Percentiles rank a stretch among this genome's conserved stretches.
Conservation (phyloP, 1,140 invertebrate genomes). For the Euwallacea similis region DNA sequence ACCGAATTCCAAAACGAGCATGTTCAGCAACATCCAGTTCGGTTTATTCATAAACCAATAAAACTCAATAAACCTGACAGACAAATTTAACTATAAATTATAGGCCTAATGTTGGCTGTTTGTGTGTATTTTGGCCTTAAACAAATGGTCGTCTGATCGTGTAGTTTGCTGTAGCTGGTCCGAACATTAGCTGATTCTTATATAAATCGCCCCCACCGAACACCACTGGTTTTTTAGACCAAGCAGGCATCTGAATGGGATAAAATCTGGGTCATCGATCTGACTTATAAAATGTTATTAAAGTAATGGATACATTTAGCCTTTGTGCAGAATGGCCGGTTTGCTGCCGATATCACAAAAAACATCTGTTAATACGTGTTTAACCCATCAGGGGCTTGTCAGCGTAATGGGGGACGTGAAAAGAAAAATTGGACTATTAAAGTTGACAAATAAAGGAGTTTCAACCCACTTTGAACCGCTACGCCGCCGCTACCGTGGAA, state of each 20-base stretch:
- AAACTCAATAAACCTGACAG: slow-evolving; percentile 28
- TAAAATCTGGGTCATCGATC: slow-evolving; percentile 41
- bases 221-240: neutral
- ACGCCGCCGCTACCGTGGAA: neutral
- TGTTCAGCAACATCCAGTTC: slow-evolving; percentile 2
- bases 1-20: slow-evolving; percentile 2
- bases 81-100: slow-evolving; percentile 29
- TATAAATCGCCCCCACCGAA: too few relatives aligned
- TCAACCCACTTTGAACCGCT: slow-evolving; percentile 22
- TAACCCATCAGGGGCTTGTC: slow-evolving; percentile 37
- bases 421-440: slow-evolving; percentile 32
- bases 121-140: too few relatives aligned
- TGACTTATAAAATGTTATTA: slow-evolving; percentile 42
- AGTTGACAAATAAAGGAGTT: slow-evolving; percentile 34
- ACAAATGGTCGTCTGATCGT: neutral
- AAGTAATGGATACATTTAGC: slow-evolving; percentile 40
- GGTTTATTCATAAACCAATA: slow-evolving; percentile 33
- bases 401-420: slow-evolving; percentile 21
- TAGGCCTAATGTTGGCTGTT: neutral
- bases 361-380: slow-evolving; percentile 42
- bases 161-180: slow-evolving; percentile 1
- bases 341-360: slow-evolving; percentile 26
- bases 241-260: slow-evolving; percentile 32
- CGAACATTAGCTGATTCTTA: slow-evolving; percentile 1
- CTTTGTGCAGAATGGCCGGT: slow-evolving; percentile 22